A percentile compares a stretch with the other conserved stretches of the same genome.
These are phyloP conservation scores for Anas flavirostris DNA, from an alignment of 2,797 vertebrate species.

Conservation along the genomic window DNA sequence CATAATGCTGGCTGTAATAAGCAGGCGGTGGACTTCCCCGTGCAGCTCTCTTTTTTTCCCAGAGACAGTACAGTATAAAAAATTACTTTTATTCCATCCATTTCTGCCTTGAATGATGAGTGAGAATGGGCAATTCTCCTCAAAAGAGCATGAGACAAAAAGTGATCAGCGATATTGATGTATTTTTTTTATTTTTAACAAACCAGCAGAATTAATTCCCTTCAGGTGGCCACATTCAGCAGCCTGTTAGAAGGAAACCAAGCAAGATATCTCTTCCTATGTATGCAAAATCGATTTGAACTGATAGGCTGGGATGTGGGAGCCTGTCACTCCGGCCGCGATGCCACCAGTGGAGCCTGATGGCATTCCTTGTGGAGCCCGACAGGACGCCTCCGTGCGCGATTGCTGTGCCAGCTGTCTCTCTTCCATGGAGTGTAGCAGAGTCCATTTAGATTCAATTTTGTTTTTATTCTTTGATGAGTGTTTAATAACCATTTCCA, in stretches of 20 bases:
- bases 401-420: conserved; percentile 63
- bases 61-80: neutral
- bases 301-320: neutral
- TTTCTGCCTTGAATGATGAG: neutral
- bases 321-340: neutral
- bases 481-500: conserved; percentile 68
- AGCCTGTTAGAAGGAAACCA: neutral
- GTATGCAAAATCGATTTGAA: conserved; percentile 1
- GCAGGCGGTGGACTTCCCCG: neutral
- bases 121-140: neutral
- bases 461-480: conserved; percentile 72
- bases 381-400: neutral
- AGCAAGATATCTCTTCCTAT: neutral
- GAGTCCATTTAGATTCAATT: conserved; percentile 66
- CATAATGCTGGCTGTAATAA: neutral
- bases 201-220: neutral
- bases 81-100: neutral
- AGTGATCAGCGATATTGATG: neutral
- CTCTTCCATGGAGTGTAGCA: conserved; percentile 21
- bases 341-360: neutral
- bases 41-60: neutral
- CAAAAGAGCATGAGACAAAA: neutral
- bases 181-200: neutral
- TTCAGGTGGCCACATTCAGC: neutral
- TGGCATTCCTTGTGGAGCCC: conserved; percentile 37